Base-by-base conservation (phyloP, 2,888 invertebrate genomes). In the Troglohyphantes excavatus region DNA sequence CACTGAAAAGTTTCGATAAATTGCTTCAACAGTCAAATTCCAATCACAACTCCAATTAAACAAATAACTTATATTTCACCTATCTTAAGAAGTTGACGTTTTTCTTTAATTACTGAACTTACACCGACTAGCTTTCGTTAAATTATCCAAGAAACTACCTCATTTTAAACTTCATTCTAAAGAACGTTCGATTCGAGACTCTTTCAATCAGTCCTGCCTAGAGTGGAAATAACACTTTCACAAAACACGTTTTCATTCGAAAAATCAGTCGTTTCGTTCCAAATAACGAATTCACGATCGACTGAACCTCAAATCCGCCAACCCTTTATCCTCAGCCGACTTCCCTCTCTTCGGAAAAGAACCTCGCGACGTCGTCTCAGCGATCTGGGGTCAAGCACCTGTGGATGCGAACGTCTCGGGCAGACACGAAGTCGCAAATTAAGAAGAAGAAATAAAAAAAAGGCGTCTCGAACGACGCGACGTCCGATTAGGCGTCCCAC, bases 371-470 rank as follows among this genome's bases (percentile, higher is more conserved):
- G 19, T 9, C 21, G 17, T 39, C 59, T 72, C 23, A 67, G n/a
- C 33, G n/a, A 53, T 33, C 3, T 0, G 53, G 46, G 76, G 76
- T 86, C 85, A 86, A 39, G 85, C 78, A 86, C 85, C 85, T 86
- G 85, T 86, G 59, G 85, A 46, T 75, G n/a, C 19, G 53, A 68
- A 27, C 29, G 46, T 39, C 43, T 65, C 43, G 29, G 65, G 81
- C n/a, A 68, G 72, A 29, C 6, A 39, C 43, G 19, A 23, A 13
- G n/a, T 13, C 53, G 68, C n/a, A 9, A 61, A 13, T 27, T 26
- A 73, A 83, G 72, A 82, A 72, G n/a, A 53, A 9, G n/a, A n/a
- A n/a, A n/a, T n/a, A n/a, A n/a, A n/a, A n/a, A n/a, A n/a, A n/a
- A n/a, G n/a, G n/a, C n/a, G n/a, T n/a, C n/a, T n/a, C n/a, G n/a